Evolutionary conservation across 2,888 invertebrate genomes (phyloP), one percentile per base, ranked within the genome.

Genomic region (Drosophila emarginata): DNA sequence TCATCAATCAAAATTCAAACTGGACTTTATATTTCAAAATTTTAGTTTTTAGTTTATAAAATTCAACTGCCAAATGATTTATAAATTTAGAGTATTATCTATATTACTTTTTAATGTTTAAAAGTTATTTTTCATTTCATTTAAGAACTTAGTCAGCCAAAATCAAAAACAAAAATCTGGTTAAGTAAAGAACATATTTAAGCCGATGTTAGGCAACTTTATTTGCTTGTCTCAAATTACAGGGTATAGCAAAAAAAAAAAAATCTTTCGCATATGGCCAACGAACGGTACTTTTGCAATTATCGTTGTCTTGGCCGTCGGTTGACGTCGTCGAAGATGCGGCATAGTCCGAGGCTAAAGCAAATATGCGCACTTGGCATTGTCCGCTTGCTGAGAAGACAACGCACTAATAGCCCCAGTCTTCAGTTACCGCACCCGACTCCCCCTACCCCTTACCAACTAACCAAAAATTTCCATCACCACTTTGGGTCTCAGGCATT

Each of bases 271-370:
- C 87, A 87, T 81, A 79, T 78, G 77, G 77, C 73, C 65, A 86
- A 85, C 87, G 87, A 87, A 85, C 86, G 86, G 86, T 87, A 86
- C 86, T 87, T 85, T 77, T 84, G 84, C 84, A 85, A 85, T 85
- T 85, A 85, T 84, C 81, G 79, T 79, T 78, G 85, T 82, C 77
- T 77, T 75, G 72, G 45, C 64, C 69, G 57, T 45, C 54, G 15
- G 45, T 32, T 54, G 62, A 57, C 50, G 70, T 52, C 59, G 75
- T 68, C 61, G 78, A 78, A 79, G 83, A 78, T 75, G 85, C 72
- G 69, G 80, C 50, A 45, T 12, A 21, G 11, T 12, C 18, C 52
- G 18, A 32, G 54, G 72, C 77, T 61, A 83, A 83, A 84, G 79
- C 79, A 84, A 83, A 81, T 84, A 84, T 86, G 86, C 81, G 77